A percentile compares a stretch with the other conserved stretches of the same genome.
Evolutionary conservation across 1,140 invertebrate genomes (phyloP).

Genomic region (Anastatus disparis): DNA sequence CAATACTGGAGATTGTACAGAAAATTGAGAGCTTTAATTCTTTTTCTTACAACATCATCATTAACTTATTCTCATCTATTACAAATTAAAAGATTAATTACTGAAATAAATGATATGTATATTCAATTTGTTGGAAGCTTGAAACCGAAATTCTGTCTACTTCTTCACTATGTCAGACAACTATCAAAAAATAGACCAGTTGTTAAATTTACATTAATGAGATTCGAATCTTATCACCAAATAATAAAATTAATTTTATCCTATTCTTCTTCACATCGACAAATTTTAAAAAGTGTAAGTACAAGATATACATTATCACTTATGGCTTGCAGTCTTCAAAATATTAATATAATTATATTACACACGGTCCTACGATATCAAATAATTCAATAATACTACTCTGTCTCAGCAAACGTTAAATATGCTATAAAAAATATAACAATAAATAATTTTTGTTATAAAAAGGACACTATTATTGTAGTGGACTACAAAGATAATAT

Average conservation of each 20-base stretch:
- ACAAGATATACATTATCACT: too few relatives aligned
- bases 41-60: background rate
- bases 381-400: too few relatives aligned
- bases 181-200: background rate
- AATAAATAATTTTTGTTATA: too few relatives aligned
- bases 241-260: background rate
- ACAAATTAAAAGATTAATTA: background rate
- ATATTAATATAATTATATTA: too few relatives aligned
- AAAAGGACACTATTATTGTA: too few relatives aligned
- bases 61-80: background rate
- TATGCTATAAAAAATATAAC: too few relatives aligned
- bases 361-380: too few relatives aligned
- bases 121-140: constrained; percentile 11
- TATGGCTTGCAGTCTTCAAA: too few relatives aligned
- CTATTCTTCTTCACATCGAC: constrained; percentile 35
- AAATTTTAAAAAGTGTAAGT: constrained; percentile 1
- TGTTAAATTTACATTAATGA: background rate
- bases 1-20: constrained; percentile 24
- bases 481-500: too few relatives aligned
- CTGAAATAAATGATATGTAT: background rate
- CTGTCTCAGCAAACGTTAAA: too few relatives aligned
- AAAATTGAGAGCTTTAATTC: background rate
- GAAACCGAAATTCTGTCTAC: background rate
- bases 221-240: background rate
- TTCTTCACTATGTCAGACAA: background rate